These are phyloP conservation scores for Trissoscelio sp. DNA, from an alignment of 2,888 invertebrate genomes.

Conservation along the genomic window DNA sequence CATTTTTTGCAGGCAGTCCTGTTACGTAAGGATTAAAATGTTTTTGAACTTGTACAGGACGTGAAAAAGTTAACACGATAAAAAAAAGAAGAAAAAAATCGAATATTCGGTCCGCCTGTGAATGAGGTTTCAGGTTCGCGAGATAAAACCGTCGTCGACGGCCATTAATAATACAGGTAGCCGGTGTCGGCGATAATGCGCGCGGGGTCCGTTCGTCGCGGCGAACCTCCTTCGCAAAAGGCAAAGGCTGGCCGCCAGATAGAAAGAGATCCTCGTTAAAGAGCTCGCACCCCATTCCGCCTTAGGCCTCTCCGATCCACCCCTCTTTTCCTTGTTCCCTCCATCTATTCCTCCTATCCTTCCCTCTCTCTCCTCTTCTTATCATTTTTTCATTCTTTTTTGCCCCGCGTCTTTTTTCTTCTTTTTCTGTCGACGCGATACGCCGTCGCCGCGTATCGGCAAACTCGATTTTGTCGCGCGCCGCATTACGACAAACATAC, in stretches of 20 bases:
- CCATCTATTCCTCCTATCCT: neutral
- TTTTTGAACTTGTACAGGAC: constrained; percentile 32
- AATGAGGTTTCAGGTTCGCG: constrained; percentile 55
- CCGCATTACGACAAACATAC: constrained; percentile 52
- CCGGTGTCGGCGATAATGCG: constrained; percentile 65
- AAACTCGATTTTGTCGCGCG: constrained; percentile 55
- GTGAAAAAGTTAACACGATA: constrained; percentile 28
- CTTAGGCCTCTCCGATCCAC: constrained; percentile 43
- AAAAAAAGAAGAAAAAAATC: too few relatives aligned
- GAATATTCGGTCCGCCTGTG: constrained; percentile 47
- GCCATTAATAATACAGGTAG: constrained; percentile 68
- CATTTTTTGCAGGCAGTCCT: constrained; percentile 32
- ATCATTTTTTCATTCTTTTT: constrained; percentile 10
- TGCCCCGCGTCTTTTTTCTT: constrained; percentile 10
- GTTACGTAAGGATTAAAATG: constrained; percentile 60
- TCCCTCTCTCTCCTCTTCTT: neutral
- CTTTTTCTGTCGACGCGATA: constrained; percentile 1
- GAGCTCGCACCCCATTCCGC: constrained; percentile 57
- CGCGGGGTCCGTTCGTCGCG: constrained; percentile 53
- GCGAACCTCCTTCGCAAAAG: constrained; percentile 47
- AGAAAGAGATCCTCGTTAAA: constrained; percentile 52
- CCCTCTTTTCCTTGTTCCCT: too few relatives aligned
- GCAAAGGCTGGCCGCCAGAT: constrained; percentile 32
- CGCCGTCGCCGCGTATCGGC: constrained; percentile 23
- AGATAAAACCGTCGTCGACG: constrained; percentile 61